These are phyloP conservation scores for Mormoops blainvillei DNA, from an alignment of 2,113 vertebrate genomes.

Conservation along the genomic window DNA sequence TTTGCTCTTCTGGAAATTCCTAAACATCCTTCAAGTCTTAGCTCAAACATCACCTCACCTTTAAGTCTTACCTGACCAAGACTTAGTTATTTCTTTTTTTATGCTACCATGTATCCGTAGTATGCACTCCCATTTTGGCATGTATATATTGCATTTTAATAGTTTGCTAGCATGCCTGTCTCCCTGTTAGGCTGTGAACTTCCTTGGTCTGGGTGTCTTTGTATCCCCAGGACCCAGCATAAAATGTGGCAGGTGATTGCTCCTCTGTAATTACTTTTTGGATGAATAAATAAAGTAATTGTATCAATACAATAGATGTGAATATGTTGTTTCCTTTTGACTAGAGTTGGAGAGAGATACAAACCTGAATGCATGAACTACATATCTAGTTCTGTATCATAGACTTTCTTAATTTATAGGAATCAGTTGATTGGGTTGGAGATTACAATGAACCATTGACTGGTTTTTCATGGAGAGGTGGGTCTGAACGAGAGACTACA, in stretches of 20 bases:
- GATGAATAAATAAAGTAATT: background rate
- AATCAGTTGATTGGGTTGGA: constrained; percentile 90
- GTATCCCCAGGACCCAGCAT: background rate
- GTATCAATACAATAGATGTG: background rate
- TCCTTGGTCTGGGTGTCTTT: background rate
- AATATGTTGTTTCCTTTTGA: constrained; percentile 11
- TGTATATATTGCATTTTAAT: background rate
- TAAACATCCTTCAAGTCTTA: constrained; percentile 8
- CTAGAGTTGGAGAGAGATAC: background rate
- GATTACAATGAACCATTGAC: constrained; percentile 92
- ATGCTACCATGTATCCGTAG: background rate
- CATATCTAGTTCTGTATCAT: background rate
- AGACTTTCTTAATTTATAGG: constrained; percentile 79
- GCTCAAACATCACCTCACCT: background rate
- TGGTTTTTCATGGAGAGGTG: constrained; percentile 97
- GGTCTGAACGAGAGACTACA: constrained; percentile 96
- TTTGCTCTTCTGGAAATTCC: background rate
- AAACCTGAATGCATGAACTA: background rate
- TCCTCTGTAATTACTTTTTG: constrained; percentile 31
- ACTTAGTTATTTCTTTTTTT: background rate
- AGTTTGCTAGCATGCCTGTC: background rate
- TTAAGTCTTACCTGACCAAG: background rate
- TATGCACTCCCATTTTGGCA: background rate
- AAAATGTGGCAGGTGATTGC: background rate
- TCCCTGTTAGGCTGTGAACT: background rate